A percentile compares a stretch with the other conserved stretches of the same genome.
Conservation (phyloP, 2,888 invertebrate species). For the Chrysina gloriosa region DNA sequence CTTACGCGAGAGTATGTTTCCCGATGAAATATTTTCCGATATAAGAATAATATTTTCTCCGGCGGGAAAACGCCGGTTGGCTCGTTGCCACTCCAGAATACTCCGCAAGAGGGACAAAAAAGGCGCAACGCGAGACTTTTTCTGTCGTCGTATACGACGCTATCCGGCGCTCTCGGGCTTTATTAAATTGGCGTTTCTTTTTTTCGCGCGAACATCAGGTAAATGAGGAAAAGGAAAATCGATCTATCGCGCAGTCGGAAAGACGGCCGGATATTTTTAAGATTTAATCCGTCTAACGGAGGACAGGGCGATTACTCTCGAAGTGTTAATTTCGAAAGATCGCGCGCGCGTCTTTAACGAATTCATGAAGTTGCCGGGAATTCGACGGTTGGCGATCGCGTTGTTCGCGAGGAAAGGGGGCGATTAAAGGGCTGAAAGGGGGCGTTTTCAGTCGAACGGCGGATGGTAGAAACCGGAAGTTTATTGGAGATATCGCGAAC, state of each 20-base stretch:
- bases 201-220: not conserved
- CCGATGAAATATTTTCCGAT: not conserved
- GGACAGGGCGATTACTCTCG: not conserved
- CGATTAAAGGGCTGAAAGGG: not conserved
- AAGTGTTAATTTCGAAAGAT: slow-evolving; percentile 17
- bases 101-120: not conserved
- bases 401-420: not conserved
- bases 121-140: slow-evolving; percentile 2
- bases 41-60: slow-evolving; percentile 5
- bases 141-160: not conserved
- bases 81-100: not conserved
- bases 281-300: not conserved
- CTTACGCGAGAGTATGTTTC: not conserved
- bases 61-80: not conserved
- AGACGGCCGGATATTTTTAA: not conserved
- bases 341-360: not conserved
- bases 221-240: not conserved
- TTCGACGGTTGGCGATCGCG: not conserved
- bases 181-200: slow-evolving; percentile 13
- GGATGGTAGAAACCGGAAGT: not conserved
- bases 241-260: not conserved
- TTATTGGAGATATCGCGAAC: slow-evolving; percentile 14
- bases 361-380: not conserved
- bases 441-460: not conserved
- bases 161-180: not conserved